Percentiles rank a stretch among this genome's conserved stretches.
These are phyloP conservation scores for Dryocosmus kuriphilus DNA, from an alignment of 2,888 invertebrate species.

Conservation along the genomic window DNA sequence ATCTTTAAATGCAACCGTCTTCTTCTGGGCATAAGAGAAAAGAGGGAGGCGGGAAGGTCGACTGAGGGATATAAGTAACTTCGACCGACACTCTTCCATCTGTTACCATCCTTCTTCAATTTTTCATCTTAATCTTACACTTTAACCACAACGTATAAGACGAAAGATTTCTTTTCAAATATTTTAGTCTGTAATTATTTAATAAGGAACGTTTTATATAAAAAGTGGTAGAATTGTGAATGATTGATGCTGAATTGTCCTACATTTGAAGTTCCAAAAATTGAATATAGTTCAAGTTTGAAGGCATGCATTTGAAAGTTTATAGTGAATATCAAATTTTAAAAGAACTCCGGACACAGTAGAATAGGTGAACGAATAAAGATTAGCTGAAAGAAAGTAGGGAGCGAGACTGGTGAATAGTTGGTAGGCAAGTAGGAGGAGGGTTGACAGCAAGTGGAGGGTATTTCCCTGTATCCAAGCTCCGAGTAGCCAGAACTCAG, in stretches of 20 bases:
- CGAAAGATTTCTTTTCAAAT: too few species aligned
- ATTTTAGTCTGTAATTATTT: too few species aligned
- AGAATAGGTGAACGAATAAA: slow-evolving; percentile 31
- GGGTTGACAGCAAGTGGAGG: slow-evolving; percentile 25
- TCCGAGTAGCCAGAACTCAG: slow-evolving; percentile 47
- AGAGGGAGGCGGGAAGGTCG: slow-evolving; percentile 11
- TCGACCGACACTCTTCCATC: slow-evolving; percentile 41
- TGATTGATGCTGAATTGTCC: too few species aligned
- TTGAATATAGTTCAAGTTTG: too few species aligned
- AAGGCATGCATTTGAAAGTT: too few species aligned
- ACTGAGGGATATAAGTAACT: slow-evolving; percentile 41
- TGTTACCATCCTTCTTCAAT: slow-evolving; percentile 46
- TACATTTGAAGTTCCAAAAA: too few species aligned
- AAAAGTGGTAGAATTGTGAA: too few species aligned
- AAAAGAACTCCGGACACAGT: slow-evolving; percentile 12
- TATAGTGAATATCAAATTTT: slow-evolving; percentile 20
- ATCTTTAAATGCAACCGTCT: slow-evolving; percentile 54
- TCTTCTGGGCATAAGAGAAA: slow-evolving; percentile 40
- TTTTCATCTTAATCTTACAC: slow-evolving; percentile 44
- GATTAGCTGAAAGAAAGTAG: slow-evolving; percentile 11
- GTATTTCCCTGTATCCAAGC: slow-evolving; percentile 48
- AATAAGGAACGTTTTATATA: too few species aligned
- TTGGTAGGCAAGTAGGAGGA: not conserved
- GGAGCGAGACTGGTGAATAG: slow-evolving; percentile 22
- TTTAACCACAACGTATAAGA: not conserved